Evolutionary conservation across 2,797 vertebrate genomes (phyloP), one percentile per base, ranked within the genome.

Genomic region (Poeciliopsis infans): DNA sequence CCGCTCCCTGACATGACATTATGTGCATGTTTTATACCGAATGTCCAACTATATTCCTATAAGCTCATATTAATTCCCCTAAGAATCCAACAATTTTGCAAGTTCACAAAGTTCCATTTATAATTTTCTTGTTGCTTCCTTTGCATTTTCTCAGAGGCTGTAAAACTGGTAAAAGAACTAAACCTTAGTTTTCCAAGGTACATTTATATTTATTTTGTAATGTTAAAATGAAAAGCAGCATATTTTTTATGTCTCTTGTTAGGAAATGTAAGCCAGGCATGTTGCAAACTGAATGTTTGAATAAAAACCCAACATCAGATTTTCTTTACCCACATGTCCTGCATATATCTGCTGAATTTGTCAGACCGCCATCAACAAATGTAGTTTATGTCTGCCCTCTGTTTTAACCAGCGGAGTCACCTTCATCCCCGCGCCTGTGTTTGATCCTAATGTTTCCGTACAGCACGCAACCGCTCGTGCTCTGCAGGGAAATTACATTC

Each of bases 401-500:
- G 72, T 68, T 75, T 82, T 75, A 81, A 76, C 66, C 72, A 84
- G 72, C 72, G 55, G 72, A 79, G 78, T 75, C 78, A 74, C 86
- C 78, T 83, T 77, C 81, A 69, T 61, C 79, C 51, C 41, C 45
- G 72, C 28, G 4, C 43, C 66, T 45, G 61, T 46, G 86, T 88
- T 87, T 92, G 86, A 93, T 85, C 85, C 87, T 87, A 91, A 92
- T 90, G 87, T 81, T 89, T 91, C 83, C 80, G 82, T 84, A 86
- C 87, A 88, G 85, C 72, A 69, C 77, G 81, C 82, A 91, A 84
- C 87, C 81, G 86, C 82, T 85, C 75, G 51, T 82, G 87, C 82
- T 90, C 92, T 88, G 80, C 83, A 83, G 92, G 93, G 92, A 94
- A 93, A 94, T 94, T 89, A 93, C 87, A 87, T 83, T 83, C 79